A percentile compares a stretch with the other conserved stretches of the same genome.
Evolutionary conservation across 2,797 vertebrate species (phyloP).

Genomic region (Meriones psammophilus): DNA sequence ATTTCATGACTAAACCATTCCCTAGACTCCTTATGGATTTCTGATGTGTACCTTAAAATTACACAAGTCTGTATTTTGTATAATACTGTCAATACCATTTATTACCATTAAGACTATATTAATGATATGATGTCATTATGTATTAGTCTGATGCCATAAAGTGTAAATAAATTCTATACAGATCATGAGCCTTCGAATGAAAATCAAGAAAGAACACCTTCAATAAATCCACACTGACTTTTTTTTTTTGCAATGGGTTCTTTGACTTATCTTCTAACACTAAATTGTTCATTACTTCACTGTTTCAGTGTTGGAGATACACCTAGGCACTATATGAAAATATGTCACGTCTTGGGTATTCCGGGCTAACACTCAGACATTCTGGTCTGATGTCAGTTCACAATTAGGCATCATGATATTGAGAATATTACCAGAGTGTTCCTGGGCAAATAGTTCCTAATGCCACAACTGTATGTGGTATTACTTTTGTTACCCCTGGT

Average conservation of each 20-base stretch:
- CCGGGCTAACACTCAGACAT: background rate
- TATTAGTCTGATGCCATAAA: background rate
- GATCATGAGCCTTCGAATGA: background rate
- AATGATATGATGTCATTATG: background rate
- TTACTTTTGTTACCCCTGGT: background rate
- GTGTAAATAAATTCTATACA: background rate
- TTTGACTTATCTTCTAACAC: background rate
- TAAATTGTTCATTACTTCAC: background rate
- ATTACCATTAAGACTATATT: background rate
- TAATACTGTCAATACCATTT: background rate
- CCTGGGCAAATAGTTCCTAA: background rate
- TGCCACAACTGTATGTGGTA: background rate
- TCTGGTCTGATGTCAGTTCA: background rate
- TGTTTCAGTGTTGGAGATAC: background rate
- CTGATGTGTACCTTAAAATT: background rate
- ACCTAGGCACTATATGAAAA: background rate
- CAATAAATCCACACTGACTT: too few species aligned
- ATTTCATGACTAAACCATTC: background rate
- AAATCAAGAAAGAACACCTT: constrained; percentile 1
- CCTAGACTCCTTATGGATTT: background rate
- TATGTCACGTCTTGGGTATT: background rate
- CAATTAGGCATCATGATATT: background rate
- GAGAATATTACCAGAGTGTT: background rate
- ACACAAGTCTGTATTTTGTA: background rate
- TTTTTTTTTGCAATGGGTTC: background rate